Conservation (phyloP, 2,113 vertebrate genomes). For the Sitta europaea region DNA sequence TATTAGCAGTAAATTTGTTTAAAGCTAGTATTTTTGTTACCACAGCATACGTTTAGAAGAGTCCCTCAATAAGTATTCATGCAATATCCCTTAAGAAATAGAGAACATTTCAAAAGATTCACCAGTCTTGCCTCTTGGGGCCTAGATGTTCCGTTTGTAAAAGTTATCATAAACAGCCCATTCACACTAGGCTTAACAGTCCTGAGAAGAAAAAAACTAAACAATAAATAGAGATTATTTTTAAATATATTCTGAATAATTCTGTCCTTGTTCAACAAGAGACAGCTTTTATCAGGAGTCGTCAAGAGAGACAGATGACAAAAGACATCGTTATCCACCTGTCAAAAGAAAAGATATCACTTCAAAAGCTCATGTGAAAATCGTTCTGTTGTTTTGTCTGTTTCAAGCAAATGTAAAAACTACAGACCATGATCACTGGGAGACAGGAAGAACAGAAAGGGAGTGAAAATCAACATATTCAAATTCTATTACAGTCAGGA, state of each 20-base stretch:
- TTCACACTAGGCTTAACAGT: neutral
- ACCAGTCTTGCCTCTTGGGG: neutral
- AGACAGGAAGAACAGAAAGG: neutral
- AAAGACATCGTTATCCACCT: neutral
- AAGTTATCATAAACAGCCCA: neutral
- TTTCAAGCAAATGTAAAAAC: neutral
- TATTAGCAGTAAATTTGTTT: neutral
- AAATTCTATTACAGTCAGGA: neutral
- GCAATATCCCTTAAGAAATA: neutral
- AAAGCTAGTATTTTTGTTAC: neutral
- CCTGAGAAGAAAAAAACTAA: neutral
- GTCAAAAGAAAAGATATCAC: constrained; percentile 26
- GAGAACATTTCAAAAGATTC: neutral
- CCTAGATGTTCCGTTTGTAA: neutral
- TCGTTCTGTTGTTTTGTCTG: neutral
- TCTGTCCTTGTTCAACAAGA: neutral
- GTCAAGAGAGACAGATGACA: neutral
- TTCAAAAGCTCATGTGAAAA: neutral
- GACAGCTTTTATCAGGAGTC: neutral
- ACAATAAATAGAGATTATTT: neutral
- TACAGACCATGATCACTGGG: neutral
- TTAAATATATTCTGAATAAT: neutral
- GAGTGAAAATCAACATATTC: neutral
- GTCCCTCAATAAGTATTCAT: neutral
- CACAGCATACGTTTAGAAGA: neutral